Evolutionary conservation across 2,113 vertebrate species (phyloP), one percentile per base, ranked within the genome.

Genomic region (Dasyprocta punctata): DNA sequence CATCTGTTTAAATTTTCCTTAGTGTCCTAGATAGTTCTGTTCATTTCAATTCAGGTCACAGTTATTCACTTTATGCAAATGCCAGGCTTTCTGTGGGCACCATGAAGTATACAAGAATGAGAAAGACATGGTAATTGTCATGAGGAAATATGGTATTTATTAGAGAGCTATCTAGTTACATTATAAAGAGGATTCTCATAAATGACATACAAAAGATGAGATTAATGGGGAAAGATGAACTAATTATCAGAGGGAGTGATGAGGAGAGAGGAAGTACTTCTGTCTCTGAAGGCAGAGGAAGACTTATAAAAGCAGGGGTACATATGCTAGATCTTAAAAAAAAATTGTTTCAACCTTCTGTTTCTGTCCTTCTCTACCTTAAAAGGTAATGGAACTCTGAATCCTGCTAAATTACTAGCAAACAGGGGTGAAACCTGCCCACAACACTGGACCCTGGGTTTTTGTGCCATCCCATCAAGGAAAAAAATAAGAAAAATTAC

Each of bases 211-310:
- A 38, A 73, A 91, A 92, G 44, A 19, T 95, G 54, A 49, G 6
- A 87, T 73, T 67, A 65, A 75, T 77, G 24, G 47, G 11, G 20
- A 75, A 60, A 28, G 30, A 67, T 52, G 49, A 47, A 26, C 77
- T 85, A 91, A 93, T 89, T 94, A 84, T n/a, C 67, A 95, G 30
- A 11, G 47, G 38, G 28, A 84, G 73, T 91, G 77, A 94, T 52
- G 44, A 93, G 22, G 41, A 54, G 54, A 61, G 13, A 49, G 20
- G 52, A 87, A 75, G 84, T 52, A 91, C 94, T 83, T 87, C 52
- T 16, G 65, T 87, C 63, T 87, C 14, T 38, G 26, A 41, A 89
- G 41, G 16, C 28, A 87, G 3, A 3, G 13, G 0, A 80, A 80
- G 13, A 17, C 17, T 87, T 89, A 82, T 61, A 22, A 41, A 87